phyloP scores from a whole-genome alignment of 2,888 invertebrate genomes.

The Escarpia spicata region DNA sequence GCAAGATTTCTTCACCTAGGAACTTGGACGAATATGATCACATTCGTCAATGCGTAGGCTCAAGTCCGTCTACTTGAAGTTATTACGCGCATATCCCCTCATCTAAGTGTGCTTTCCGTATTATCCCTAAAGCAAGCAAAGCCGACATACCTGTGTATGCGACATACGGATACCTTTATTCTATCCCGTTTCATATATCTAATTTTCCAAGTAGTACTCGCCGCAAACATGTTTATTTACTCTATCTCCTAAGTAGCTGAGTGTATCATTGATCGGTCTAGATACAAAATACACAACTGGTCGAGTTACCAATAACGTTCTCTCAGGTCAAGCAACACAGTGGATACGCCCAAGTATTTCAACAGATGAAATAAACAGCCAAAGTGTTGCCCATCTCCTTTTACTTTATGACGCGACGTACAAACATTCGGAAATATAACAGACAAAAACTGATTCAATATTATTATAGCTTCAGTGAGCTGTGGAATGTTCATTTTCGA shows the following conservation, averaged over 20 bases:
- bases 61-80: too few species aligned
- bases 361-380: neutral
- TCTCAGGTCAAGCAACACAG: neutral
- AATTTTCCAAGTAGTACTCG: neutral
- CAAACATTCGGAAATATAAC: too few species aligned
- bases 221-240: constrained; percentile 4
- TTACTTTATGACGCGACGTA: too few species aligned
- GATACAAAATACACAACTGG: neutral
- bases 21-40: too few species aligned
- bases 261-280: neutral
- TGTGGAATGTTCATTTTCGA: too few species aligned
- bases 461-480: too few species aligned
- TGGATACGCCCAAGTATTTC: neutral
- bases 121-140: neutral
- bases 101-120: neutral
- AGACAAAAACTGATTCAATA: too few species aligned
- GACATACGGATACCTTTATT: neutral
- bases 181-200: constrained; percentile 4
- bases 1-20: too few species aligned
- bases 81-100: neutral
- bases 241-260: neutral
- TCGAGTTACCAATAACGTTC: neutral
- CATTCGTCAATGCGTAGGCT: too few species aligned
- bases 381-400: too few species aligned
- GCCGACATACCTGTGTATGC: neutral